phyloP scores from a whole-genome alignment of 2,113 vertebrate species.

The Tinamus guttatus region DNA sequence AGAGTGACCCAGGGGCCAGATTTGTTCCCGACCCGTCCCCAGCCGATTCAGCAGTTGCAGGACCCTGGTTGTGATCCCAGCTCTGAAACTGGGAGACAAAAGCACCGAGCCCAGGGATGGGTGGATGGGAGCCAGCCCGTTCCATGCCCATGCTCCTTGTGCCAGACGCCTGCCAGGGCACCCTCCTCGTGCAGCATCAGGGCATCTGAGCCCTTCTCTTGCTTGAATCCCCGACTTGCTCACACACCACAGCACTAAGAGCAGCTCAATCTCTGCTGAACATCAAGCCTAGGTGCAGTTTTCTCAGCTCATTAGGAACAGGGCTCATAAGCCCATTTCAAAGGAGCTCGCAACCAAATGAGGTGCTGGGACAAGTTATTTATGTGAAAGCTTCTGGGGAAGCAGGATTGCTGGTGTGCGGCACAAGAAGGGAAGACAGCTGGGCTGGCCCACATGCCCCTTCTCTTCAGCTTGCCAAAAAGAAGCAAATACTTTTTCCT shows the following conservation, averaged over 20 bases:
- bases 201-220: background rate
- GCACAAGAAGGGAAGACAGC: background rate
- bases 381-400: background rate
- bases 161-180: background rate
- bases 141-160: fast-evolving
- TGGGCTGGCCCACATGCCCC: fast-evolving
- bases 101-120: fast-evolving
- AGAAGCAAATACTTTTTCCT: background rate
- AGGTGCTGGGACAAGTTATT: conserved; percentile 41
- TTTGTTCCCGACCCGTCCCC: background rate
- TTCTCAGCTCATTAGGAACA: conserved; percentile 45
- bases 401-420: background rate
- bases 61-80: background rate
- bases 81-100: background rate
- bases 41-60: conserved; percentile 18
- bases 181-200: background rate
- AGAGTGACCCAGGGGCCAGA: background rate
- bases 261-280: background rate
- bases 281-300: background rate
- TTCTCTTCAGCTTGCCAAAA: background rate
- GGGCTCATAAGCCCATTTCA: background rate
- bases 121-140: background rate
- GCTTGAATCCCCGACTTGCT: fast-evolving
- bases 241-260: background rate
- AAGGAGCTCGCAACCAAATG: conserved; percentile 17